Evolutionary conservation across 2,888 invertebrate species (phyloP).

Genomic region (Conistra vaccinii): DNA sequence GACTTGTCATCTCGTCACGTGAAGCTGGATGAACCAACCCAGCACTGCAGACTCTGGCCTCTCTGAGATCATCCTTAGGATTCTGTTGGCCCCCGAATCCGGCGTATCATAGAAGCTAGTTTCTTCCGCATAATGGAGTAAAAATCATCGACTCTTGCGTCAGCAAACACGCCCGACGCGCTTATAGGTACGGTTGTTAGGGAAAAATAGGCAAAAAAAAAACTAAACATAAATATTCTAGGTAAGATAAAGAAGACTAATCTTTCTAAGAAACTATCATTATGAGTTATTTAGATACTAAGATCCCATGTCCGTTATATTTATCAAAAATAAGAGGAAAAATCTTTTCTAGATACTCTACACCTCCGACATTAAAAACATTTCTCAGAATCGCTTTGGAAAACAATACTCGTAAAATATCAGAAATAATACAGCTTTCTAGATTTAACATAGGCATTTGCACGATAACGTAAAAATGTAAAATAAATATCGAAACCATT

Average conservation of each 20-base stretch:
- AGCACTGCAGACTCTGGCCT: no score
- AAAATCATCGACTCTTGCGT: no score
- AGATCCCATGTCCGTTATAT: not conserved
- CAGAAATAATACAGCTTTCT: constrained; percentile 22
- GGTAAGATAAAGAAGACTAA: not conserved
- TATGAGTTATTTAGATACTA: not conserved
- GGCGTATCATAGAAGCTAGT: no score
- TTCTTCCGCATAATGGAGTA: no score
- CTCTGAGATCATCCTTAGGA: no score
- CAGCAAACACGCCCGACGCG: no score
- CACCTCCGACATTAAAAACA: constrained; percentile 6
- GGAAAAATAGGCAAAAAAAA: not conserved
- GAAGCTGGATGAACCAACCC: no score
- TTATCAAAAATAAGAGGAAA: constrained; percentile 11
- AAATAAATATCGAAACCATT: constrained; percentile 17
- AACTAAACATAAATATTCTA: not conserved
- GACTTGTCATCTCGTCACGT: no score
- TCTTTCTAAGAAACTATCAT: not conserved
- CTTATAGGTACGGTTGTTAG: not conserved
- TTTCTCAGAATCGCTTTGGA: constrained; percentile 14
- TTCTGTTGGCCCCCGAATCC: no score
- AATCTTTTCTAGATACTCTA: not conserved
- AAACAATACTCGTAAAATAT: constrained; percentile 27
- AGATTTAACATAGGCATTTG: not conserved
- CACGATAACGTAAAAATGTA: constrained; percentile 5